Base-by-base conservation (phyloP, 2,888 invertebrate genomes). In the Empis stercorea region DNA sequence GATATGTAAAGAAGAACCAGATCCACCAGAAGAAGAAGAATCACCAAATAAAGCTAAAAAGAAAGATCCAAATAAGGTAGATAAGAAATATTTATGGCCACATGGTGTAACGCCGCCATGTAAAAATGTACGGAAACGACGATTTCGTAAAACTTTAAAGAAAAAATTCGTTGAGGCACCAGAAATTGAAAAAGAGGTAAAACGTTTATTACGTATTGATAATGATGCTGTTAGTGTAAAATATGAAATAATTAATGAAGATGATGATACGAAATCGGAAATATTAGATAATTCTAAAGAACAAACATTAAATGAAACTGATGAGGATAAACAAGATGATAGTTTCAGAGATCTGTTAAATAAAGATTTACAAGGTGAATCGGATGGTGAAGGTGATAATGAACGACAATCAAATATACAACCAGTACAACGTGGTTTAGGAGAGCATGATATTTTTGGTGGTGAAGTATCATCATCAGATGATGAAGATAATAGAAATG, bases 141-240 rank as follows among this genome's bases (percentile, higher is more conserved):
- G 96, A 48, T 96, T 96, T 61, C 77, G 96, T 32, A 95, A 95
- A 72, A 95, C 94, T 0, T 66, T 96, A 27, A 92, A 91, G 64
- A 99, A 99, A 67, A 99, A 97, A 70, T 91, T 87, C 70, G 89
- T 91, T 1, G 96, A 96, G 70, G 91, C 93, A 20, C 95, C 96
- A 1, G 96, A 97, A 72, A 93, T 96, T 54, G 97, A 99, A 63
- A 95, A 95, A 65, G 97, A 99, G 73, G 92, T 99, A 0, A 94
- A 95, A 64, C 75, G 94, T 36, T 71, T 99, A 47, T 72, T 99
- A 10, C 75, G 94, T 53, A 84, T 84, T 32, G 96, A 96, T 63
- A 91, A 92, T 62, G 95, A 96, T 64, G 95, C 96, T 2, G 84
- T 84, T 0, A 80, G 80, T 60, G 84, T 92, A 0, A 83, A 82